Evolutionary conservation across 1,140 invertebrate genomes (phyloP), one percentile per base, ranked within the genome.

Genomic region (Eubasilissa regina): DNA sequence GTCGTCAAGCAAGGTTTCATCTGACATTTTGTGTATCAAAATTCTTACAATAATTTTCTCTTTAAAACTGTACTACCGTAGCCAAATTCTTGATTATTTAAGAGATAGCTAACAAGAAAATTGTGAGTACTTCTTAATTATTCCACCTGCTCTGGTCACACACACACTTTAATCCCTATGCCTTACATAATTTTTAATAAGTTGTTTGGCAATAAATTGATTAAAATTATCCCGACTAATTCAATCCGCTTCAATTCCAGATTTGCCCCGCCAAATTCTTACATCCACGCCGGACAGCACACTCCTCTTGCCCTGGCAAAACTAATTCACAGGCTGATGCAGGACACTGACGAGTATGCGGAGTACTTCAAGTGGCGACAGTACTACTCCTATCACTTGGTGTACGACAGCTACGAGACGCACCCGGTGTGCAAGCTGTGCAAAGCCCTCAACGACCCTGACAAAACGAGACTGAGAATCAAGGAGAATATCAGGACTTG

Each of bases 301-400:
- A 68, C 25, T 21, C 68, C 82, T 12, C 48, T 13, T 4, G 51
- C 56, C 1, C 80, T 72, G 6, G 64, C 80, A 9, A 81, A 84
- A 13, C 78, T 83, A 15, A 72, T 89, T 10, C 84, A 84, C 0
- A 83, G 81, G 0, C 75, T 82, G 44, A 79, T 87, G 3, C 73
- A 84, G n/a, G 84, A 86, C 48, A 84, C 84, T 10, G 58, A 70
- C 9, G 72, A 84, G 0, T 88, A 88, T 80, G 25, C 84, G 6
- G 80, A 73, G 10, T 87, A 83, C 64, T 85, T 85, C 58, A 70
- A 73, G 0, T 89, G 87, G 86, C 84, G 83, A 53, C 83, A 84
- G 3, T 78, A 83, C 58, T 88, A 88, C 56, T 82, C 79, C 8
- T 77, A 66, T 51, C 44, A 66, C 15, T 25, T 25, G 6, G 35